Evolutionary conservation across 2,888 invertebrate genomes (phyloP).

Genomic region (Caradrina kadenii): DNA sequence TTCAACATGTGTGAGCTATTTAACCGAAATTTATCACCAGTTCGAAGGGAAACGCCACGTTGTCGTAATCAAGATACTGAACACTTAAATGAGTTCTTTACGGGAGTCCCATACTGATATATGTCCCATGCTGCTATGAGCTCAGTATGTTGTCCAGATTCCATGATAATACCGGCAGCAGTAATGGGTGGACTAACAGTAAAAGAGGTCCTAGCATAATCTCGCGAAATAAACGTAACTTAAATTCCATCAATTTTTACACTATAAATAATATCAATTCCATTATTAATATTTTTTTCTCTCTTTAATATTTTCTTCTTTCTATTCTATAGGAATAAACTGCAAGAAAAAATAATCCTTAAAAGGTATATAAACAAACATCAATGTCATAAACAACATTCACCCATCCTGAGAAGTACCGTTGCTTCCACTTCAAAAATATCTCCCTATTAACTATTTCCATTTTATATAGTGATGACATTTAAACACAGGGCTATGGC

Average conservation of each 20-base stretch:
- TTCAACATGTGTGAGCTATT: conserved; percentile 58
- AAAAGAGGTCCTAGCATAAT: too few species aligned
- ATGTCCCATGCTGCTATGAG: conserved; percentile 24
- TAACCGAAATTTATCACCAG: conserved; percentile 58
- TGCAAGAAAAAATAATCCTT: background rate
- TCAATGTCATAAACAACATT: conserved; percentile 9
- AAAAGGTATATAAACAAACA: background rate
- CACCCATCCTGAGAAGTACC: conserved; percentile 15
- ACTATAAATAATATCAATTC: too few species aligned
- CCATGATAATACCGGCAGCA: background rate
- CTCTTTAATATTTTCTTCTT: too few species aligned
- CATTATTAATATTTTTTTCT: too few species aligned
- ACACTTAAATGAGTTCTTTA: conserved; percentile 56
- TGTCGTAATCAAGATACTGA: conserved; percentile 50
- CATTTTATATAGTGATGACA: conserved; percentile 63
- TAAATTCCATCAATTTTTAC: too few species aligned
- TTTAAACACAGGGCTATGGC: conserved; percentile 58
- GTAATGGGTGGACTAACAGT: background rate
- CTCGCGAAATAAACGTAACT: too few species aligned
- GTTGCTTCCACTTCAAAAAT: conserved; percentile 49
- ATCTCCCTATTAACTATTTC: conserved; percentile 55
- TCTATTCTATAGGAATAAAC: too few species aligned
- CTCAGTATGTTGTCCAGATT: conserved; percentile 1
- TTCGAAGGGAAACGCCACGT: conserved; percentile 52
- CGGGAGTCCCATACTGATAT: conserved; percentile 52